Conservation (phyloP, 2,888 invertebrate genomes). For the Apotomis betuletana region DNA sequence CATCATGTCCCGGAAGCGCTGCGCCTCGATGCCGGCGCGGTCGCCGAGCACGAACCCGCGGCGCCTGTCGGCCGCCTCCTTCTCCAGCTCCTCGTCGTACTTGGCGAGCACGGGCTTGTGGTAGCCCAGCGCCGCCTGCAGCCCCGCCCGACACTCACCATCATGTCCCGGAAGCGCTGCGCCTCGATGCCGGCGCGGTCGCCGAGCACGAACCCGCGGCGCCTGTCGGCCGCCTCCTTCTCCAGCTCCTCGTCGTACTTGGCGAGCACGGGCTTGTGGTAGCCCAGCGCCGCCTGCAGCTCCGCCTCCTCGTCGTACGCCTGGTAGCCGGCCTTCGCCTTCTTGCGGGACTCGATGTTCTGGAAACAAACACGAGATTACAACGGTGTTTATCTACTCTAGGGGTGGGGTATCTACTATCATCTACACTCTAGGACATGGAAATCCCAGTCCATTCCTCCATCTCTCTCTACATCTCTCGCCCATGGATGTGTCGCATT, state of each 20-base stretch:
- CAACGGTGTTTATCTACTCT: too few species aligned
- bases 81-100: slow-evolving; percentile 96
- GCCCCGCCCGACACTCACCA: slow-evolving; percentile 83
- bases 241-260: slow-evolving; percentile 98
- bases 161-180: slow-evolving; percentile 75
- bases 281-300: slow-evolving; percentile 86
- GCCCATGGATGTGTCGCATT: too few species aligned
- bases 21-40: slow-evolving; percentile 81
- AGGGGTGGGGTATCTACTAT: too few species aligned
- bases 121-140: slow-evolving; percentile 85
- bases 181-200: slow-evolving; percentile 83
- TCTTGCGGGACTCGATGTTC: slow-evolving; percentile 92
- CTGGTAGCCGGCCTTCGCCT: slow-evolving; percentile 92
- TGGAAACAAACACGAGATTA: slow-evolving; percentile 52
- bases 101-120: slow-evolving; percentile 90
- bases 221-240: slow-evolving; percentile 78
- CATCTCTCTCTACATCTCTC: too few species aligned
- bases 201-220: slow-evolving; percentile 90
- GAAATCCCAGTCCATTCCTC: too few species aligned
- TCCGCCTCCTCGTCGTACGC: slow-evolving; percentile 92
- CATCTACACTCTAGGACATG: too few species aligned
- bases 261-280: slow-evolving; percentile 87
- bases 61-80: slow-evolving; percentile 80
- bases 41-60: slow-evolving; percentile 91
- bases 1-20: slow-evolving; percentile 76